Conservation (phyloP, 2,113 vertebrate genomes). For the Orcinus orca region DNA sequence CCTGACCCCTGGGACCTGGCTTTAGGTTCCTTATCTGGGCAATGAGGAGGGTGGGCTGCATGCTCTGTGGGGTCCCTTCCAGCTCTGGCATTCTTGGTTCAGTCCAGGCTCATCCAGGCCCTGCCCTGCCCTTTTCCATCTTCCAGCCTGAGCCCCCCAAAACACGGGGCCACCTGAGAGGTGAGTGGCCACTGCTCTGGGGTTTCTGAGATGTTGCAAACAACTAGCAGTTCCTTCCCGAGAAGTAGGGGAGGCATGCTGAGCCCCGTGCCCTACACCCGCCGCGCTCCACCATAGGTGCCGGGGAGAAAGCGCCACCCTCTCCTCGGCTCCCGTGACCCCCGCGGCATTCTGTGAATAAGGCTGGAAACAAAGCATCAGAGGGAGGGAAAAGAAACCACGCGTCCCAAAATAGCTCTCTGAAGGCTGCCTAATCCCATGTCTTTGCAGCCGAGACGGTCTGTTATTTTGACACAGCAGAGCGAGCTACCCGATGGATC, state of each 20-base stretch:
- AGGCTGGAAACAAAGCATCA: slow-evolving; percentile 55
- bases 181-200: neutral
- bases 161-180: neutral
- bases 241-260: accelerated
- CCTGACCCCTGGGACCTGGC: neutral
- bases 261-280: neutral
- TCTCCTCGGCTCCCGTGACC: neutral
- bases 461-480: neutral
- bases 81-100: neutral
- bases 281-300: accelerated
- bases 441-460: accelerated
- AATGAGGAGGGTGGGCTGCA: accelerated
- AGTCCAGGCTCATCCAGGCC: neutral
- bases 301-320: accelerated
- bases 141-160: neutral
- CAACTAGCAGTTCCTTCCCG: neutral
- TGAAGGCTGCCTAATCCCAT: neutral
- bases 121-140: neutral
- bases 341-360: slow-evolving; percentile 59
- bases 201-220: neutral
- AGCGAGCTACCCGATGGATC: neutral
- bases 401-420: slow-evolving; percentile 58
- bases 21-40: neutral
- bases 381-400: slow-evolving; percentile 57
- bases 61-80: neutral